Evolutionary conservation across 2,113 vertebrate genomes (phyloP), one percentile per base, ranked within the genome.

Genomic region (Gasterosteus nipponicus): DNA sequence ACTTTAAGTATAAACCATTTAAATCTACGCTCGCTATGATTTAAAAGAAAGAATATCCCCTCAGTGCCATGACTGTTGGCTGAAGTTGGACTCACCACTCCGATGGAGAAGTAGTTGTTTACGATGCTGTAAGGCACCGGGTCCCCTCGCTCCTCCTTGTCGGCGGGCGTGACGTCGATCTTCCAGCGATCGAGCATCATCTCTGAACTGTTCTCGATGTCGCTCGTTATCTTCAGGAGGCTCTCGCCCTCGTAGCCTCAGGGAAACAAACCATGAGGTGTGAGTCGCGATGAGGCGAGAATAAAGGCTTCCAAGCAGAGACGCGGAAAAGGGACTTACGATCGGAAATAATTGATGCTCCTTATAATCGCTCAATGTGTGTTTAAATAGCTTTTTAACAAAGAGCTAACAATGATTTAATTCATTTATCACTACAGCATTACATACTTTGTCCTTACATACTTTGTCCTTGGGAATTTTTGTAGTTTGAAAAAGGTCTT

Each of bases 51-150:
- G 4, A 46, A 4, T 3, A 11, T 11, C 41, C 12, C 41, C 3
- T 46, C 26, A 6, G 65, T 14, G 10, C 31, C 19, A 3, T 4
- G 39, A 47, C 7, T 7, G 4, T 4, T 26, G 53, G 16, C 19
- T 33, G 57, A 44, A 6, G 68, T 11, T 2, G 0, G 54, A 74
- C 91, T 87, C 83, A 92, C 91, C 90, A 92, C 90, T 44, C 91
- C 90, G 83, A 98, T 97, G 85, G 96, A 98, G 91, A 98, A 98
- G 89, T 98, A 98, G 93, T 98, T 99, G 92, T 98, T 99, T 77
- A 98, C 92, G 83, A 98, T 98, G 74, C 93, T 96, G 92, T 98
- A 98, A 93, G 97, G 97, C 94, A 97, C 97, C 76, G 96, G 96
- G 89, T 97, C 97, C 62, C 96, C 96, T 69, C 94, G 96, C 90